These are phyloP conservation scores for Ischnura elegans DNA, from an alignment of 2,888 invertebrate species.

Conservation along the genomic window DNA sequence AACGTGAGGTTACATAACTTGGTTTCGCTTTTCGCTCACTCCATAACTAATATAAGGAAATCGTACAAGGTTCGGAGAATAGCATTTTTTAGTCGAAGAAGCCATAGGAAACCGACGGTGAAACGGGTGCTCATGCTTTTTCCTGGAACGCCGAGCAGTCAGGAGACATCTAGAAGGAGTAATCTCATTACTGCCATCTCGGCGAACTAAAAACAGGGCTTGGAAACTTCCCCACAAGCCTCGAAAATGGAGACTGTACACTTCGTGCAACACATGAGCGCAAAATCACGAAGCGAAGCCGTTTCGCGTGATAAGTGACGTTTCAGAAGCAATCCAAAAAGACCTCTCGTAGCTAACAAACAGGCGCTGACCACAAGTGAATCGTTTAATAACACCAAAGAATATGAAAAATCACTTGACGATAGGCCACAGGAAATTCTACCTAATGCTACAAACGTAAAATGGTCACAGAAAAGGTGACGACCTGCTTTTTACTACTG, in stretches of 20 bases:
- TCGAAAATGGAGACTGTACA: background rate
- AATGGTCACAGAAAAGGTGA: no score
- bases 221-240: background rate
- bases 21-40: background rate
- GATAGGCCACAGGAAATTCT: no score
- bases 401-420: no score
- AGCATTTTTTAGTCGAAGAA: background rate
- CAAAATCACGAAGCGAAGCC: background rate
- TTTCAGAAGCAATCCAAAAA: background rate
- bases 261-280: background rate
- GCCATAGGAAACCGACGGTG: background rate
- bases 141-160: background rate
- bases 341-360: background rate
- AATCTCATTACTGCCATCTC: background rate
- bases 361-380: no score
- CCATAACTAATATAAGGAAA: background rate
- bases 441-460: no score
- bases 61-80: background rate
- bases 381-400: no score
- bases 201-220: background rate
- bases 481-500: no score
- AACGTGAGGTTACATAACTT: background rate
- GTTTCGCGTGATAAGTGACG: background rate
- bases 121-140: background rate
- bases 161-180: conserved; percentile 2